phyloP scores from a whole-genome alignment of 2,113 vertebrate genomes.

The Cyprinus carpio region DNA sequence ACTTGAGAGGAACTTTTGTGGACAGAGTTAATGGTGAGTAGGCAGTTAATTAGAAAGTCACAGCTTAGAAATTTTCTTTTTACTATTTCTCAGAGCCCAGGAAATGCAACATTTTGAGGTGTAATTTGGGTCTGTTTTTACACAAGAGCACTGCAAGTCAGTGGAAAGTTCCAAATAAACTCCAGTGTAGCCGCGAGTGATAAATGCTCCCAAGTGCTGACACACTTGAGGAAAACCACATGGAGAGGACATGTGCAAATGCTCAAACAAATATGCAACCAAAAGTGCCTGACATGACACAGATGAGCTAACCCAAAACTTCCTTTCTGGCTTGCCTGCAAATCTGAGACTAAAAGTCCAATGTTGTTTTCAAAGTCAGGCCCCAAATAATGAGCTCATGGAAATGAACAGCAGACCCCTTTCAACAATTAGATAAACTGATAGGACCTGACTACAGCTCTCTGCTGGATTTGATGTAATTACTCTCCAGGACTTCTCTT shows the following conservation, averaged over 20 bases:
- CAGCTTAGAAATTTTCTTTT: slow-evolving; percentile 45
- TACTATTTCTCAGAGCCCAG: slow-evolving; percentile 16
- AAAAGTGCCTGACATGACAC: slow-evolving; percentile 62
- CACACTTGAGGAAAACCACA: slow-evolving; percentile 61
- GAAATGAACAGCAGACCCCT: slow-evolving; percentile 61
- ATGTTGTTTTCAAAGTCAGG: slow-evolving; percentile 57
- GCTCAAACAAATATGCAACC: slow-evolving; percentile 59
- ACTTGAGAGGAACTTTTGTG: background rate
- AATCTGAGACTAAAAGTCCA: slow-evolving; percentile 54
- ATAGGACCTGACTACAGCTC: slow-evolving; percentile 56
- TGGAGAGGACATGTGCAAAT: slow-evolving; percentile 62
- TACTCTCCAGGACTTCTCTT: slow-evolving; percentile 58
- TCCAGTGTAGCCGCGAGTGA: slow-evolving; percentile 52
- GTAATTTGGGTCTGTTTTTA: slow-evolving; percentile 37
- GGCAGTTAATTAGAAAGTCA: background rate
- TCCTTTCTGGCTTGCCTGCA: slow-evolving; percentile 58
- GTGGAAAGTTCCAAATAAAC: slow-evolving; percentile 59
- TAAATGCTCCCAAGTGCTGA: slow-evolving; percentile 59
- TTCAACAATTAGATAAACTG: slow-evolving; percentile 59
- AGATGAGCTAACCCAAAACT: slow-evolving; percentile 62
- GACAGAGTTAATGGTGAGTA: background rate
- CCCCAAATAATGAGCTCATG: slow-evolving; percentile 61
- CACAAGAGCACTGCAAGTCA: slow-evolving; percentile 48
- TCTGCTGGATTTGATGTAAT: slow-evolving; percentile 58
- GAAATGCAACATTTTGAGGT: slow-evolving; percentile 9